Evolutionary conservation across 2,113 vertebrate genomes (phyloP).

Genomic region (Bos taurus): ARS-UCD2.0 NC_037345.1:41755501-41756000

Average conservation of each 20-base stretch:
- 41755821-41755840: fast-evolving
- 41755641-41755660: not conserved
- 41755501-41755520: not conserved
- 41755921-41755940: too few species aligned
- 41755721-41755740: fast-evolving
- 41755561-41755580: not conserved
- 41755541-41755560: not conserved
- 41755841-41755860: not conserved
- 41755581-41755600: not conserved
- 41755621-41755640: fast-evolving
- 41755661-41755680: fast-evolving
- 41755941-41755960: not conserved
- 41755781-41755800: not conserved
- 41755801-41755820: not conserved
- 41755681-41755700: not conserved
- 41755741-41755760: not conserved
- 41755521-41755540: not conserved
- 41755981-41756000: fast-evolving
- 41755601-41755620: not conserved
- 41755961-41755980: not conserved
- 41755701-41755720: fast-evolving
- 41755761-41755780: too few species aligned
- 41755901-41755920: not conserved
- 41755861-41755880: not conserved
- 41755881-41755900: too few species aligned